These are phyloP conservation scores for Pagrus major DNA, from an alignment of 2,113 vertebrate genomes.

Conservation along the genomic window DNA sequence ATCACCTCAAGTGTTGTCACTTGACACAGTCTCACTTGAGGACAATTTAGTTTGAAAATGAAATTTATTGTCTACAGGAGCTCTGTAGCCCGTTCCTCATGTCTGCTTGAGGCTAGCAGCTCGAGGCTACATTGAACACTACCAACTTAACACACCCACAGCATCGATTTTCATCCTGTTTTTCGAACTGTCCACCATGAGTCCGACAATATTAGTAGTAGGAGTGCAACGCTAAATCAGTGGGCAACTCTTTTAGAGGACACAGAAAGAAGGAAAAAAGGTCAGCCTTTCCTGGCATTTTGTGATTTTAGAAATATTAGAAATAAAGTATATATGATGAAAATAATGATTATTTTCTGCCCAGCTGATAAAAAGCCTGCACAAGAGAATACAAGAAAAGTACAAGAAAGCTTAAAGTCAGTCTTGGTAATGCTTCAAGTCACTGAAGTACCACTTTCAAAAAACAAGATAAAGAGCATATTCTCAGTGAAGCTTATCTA, in stretches of 20 bases:
- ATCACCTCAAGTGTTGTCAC: not conserved
- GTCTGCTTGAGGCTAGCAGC: not conserved
- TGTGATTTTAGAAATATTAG: too few species aligned
- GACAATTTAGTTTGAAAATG: not conserved
- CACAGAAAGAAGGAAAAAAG: not conserved
- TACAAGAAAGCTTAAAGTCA: slow-evolving; percentile 2
- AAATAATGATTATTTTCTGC: not conserved
- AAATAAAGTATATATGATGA: too few species aligned
- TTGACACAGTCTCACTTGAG: not conserved
- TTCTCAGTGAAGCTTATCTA: slow-evolving; percentile 46
- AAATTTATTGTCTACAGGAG: too few species aligned
- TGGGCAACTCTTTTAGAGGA: not conserved
- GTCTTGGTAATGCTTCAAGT: not conserved
- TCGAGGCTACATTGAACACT: not conserved
- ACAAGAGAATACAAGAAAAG: too few species aligned
- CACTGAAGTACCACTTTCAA: slow-evolving; percentile 15
- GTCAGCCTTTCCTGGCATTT: too few species aligned
- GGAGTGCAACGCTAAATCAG: not conserved
- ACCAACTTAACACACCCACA: not conserved
- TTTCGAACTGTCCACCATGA: not conserved
- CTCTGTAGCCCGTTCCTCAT: too few species aligned
- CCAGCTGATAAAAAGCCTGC: not conserved
- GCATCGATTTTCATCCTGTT: not conserved
- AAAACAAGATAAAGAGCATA: slow-evolving; percentile 42
- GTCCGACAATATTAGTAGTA: not conserved